Percentiles rank a stretch among this genome's conserved stretches.
Evolutionary conservation across 1,140 invertebrate species (phyloP).

Genomic region (Nylanderia fulva): DNA sequence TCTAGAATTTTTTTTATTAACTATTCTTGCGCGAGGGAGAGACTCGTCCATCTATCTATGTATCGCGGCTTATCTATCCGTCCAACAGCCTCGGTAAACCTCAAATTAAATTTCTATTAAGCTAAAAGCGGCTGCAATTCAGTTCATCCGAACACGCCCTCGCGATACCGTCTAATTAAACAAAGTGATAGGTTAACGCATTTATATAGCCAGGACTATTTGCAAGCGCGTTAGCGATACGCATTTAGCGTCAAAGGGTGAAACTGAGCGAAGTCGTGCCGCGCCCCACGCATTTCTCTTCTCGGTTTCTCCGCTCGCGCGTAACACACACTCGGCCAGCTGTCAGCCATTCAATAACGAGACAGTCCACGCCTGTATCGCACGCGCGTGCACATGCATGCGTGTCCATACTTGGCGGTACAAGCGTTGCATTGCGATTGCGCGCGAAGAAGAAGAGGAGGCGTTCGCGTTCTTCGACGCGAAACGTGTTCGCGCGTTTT

Average conservation of each 20-base stretch:
- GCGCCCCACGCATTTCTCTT: slow-evolving; percentile 31
- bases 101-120: slow-evolving; percentile 13
- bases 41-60: background rate
- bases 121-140: slow-evolving; percentile 3
- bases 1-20: background rate
- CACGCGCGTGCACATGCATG: slow-evolving; percentile 44
- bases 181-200: slow-evolving; percentile 10
- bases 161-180: slow-evolving; percentile 33
- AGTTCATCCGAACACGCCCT: background rate
- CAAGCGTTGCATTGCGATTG: background rate
- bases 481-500: background rate
- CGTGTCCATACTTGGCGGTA: background rate
- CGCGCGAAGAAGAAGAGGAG: background rate
- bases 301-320: slow-evolving; percentile 26
- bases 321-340: slow-evolving; percentile 24
- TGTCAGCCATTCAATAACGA: slow-evolving; percentile 67
- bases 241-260: slow-evolving; percentile 38
- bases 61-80: background rate
- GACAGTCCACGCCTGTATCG: slow-evolving; percentile 40
- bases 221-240: slow-evolving; percentile 30
- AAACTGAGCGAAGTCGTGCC: slow-evolving; percentile 24
- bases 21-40: background rate
- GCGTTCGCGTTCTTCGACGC: background rate
- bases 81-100: background rate
- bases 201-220: slow-evolving; percentile 3